Base-by-base conservation (phyloP, 2,113 vertebrate species). In the Tragelaphus imberbis region DNA sequence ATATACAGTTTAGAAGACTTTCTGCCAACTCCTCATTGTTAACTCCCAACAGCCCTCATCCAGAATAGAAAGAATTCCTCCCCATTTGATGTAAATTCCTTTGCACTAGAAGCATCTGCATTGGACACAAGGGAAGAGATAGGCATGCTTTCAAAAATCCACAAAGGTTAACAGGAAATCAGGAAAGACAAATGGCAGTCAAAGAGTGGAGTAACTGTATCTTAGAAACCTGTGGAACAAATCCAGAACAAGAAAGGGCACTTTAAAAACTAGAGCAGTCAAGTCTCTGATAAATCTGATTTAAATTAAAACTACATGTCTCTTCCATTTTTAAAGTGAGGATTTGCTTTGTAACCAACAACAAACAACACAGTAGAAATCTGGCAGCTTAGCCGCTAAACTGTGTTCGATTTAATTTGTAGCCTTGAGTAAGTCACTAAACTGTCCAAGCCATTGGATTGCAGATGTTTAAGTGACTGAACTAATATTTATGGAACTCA, bases 141-240 rank as follows among this genome's bases (percentile, higher is more conserved):
- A 97, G 90, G 79, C 91, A 96, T 51, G 33, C 30, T 97, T 98
- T 98, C 95, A 98, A 97, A 92, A 97, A 98, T 98, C 97, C 95
- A 65, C 51, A 68, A 81, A 92, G 0, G 0, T 81, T 96, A 91
- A 44, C 23, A 95, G 92, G 94, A 97, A 98, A 98, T 97, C 61
- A 95, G 44, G 23, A 71, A 79, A 87, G 98, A 92, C 94, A 96
- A 93, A 94, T 95, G 68, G 90, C 55, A 94, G 65, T 53, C 77
- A 63, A 56, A 30, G 84, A 93, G 7, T 36, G 75, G 84, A 96
- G 90, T 95, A 84, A 44, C 27, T 80, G 61, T 94, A n/a, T 36
- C 80, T 92, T 75, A 82, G 79, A 63, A 97, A 95, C 93, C 49
- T 84, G 40, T 89, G 95, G 93, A 96, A 47, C 36, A 88, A 89